Conservation (phyloP, 2,797 vertebrate species). For the Lophius americanus region DNA sequence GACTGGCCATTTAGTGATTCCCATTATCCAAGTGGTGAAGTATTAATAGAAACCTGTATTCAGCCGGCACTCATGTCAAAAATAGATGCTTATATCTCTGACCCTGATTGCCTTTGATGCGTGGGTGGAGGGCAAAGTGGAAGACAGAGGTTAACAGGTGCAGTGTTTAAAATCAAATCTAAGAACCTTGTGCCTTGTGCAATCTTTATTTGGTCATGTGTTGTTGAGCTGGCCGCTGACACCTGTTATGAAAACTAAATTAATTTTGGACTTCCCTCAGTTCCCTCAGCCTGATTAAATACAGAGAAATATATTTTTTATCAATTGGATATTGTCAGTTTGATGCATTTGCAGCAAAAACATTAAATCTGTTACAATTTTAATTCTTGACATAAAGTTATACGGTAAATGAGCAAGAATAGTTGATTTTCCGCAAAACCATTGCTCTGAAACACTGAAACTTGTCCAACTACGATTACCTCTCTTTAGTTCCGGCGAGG, state of each 20-base stretch:
- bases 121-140: slow-evolving; percentile 22
- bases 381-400: neutral
- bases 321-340: neutral
- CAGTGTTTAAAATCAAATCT: slow-evolving; percentile 41
- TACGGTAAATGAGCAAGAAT: too few relatives aligned
- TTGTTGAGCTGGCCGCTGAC: slow-evolving; percentile 14
- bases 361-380: neutral
- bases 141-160: slow-evolving; percentile 57
- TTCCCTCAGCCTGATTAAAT: too few relatives aligned
- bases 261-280: neutral
- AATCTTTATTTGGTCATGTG: slow-evolving; percentile 14
- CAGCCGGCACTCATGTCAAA: slow-evolving; percentile 42
- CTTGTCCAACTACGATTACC: too few relatives aligned
- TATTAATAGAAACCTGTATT: slow-evolving; percentile 68
- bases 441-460: too few relatives aligned
- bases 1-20: slow-evolving; percentile 69
- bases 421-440: too few relatives aligned
- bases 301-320: neutral
- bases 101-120: slow-evolving; percentile 25
- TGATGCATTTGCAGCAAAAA: neutral
- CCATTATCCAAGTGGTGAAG: slow-evolving; percentile 43
- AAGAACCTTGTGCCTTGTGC: slow-evolving; percentile 25
- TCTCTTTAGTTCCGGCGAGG: too few relatives aligned
- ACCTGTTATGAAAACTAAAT: slow-evolving; percentile 6
- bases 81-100: slow-evolving; percentile 55